Base-by-base conservation (phyloP, 2,888 invertebrate genomes). In the Anaspis maculata region DNA sequence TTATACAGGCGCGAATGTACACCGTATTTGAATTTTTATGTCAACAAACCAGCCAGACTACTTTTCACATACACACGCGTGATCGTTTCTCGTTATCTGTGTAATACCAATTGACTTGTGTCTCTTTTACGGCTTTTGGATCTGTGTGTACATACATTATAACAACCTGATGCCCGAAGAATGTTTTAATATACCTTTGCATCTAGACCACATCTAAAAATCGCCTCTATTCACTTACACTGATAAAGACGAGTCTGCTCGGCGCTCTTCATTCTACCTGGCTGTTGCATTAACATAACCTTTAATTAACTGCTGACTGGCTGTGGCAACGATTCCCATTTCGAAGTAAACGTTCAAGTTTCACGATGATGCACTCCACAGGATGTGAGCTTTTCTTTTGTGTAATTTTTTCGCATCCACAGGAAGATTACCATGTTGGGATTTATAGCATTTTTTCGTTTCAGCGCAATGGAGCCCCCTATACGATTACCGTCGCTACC, bases 161-260 rank as follows among this genome's bases (percentile, higher is more conserved):
- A 41, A 41, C 38, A 41, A 41, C 41, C 41, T 41, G 41, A 34
- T 35, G 29, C 28, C n/a, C n/a, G n/a, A 37, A 37, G 42, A 42
- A 42, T 42, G 42, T 42, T 40, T 40, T 42, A 42, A 42, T 42
- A 35, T 34, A 25, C 32, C 21, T 25, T 19, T n/a, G 16, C 24
- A 37, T 27, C 35, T 37, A 37, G 37, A 25, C 22, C 40, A 30
- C 23, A 9, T 7, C 24, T 15, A 35, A 35, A n/a, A 34, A 30
- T 24, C 33, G 38, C 10, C 38, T 30, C 30, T 33, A 30, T 27
- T 27, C 26, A 11, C 25, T 11, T n/a, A 12, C 15, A 12, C 21
- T n/a, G 11, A 14, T 31, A 22, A 9, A 26, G 29, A 11, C 30
- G n/a, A 25, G n/a, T 25, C 32, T n/a, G n/a, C n/a, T n/a, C n/a